Conservation (phyloP, 1,140 invertebrate genomes). For the Mesaphorura yosii region DNA sequence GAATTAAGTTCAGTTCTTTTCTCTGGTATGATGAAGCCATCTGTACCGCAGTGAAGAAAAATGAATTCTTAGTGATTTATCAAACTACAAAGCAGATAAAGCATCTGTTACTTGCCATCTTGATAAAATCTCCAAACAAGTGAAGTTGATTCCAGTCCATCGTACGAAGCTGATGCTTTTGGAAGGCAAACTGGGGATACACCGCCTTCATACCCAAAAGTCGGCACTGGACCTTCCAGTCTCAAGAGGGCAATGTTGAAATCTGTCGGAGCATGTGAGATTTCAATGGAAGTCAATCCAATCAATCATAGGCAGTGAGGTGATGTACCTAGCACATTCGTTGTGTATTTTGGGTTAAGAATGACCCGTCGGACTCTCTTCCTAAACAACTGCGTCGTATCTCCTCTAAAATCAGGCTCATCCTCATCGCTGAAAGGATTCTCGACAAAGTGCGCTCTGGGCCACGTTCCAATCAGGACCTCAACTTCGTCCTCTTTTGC, state of each 20-base stretch:
- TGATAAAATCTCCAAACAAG: conserved; percentile 22
- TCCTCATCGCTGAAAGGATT: conserved; percentile 8
- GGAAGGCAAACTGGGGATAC: conserved; percentile 21
- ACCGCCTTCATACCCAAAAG: conserved; percentile 15
- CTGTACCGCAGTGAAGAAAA: conserved; percentile 2
- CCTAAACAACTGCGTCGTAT: conserved; percentile 4
- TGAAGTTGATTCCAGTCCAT: conserved; percentile 15
- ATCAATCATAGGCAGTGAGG: background rate
- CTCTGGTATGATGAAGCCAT: conserved; percentile 16
- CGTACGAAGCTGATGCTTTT: background rate
- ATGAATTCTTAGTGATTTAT: no score
- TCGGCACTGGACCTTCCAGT: conserved; percentile 23
- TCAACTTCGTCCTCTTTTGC: conserved; percentile 13
- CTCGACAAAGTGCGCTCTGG: conserved; percentile 14
- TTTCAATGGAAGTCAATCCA: no score
- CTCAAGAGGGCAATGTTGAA: conserved; percentile 24
- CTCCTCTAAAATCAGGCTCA: background rate
- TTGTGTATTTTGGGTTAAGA: conserved; percentile 19
- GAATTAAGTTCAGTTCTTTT: conserved; percentile 19
- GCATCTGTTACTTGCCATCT: background rate
- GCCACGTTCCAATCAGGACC: conserved; percentile 27
- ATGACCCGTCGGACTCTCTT: conserved; percentile 26
- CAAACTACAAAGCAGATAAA: background rate
- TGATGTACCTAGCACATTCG: conserved; percentile 13
- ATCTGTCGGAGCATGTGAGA: no score